Evolutionary conservation across 2,797 vertebrate species (phyloP).

Genomic region (Pangasius mekongensis): DNA sequence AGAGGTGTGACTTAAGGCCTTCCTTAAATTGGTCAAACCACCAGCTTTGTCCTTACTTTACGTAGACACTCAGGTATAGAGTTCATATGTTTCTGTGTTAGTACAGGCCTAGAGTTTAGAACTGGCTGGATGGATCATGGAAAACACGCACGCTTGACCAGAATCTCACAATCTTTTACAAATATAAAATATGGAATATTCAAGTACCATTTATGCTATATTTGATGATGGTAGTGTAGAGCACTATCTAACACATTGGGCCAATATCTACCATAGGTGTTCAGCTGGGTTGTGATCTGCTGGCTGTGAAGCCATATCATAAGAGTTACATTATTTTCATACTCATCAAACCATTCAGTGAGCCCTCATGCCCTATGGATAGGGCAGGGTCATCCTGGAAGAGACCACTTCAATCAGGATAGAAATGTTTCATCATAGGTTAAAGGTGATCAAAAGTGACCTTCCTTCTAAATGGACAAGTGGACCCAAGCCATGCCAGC

Average conservation of each 20-base stretch:
- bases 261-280: background rate
- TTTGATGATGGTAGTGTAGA: background rate
- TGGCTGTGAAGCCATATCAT: background rate
- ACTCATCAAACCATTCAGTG: background rate
- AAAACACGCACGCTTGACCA: background rate
- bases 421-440: background rate
- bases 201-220: background rate
- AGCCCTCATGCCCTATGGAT: background rate
- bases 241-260: background rate
- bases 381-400: background rate
- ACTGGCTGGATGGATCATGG: background rate
- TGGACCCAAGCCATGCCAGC: background rate
- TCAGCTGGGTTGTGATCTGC: background rate
- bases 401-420: background rate
- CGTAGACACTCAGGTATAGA: background rate
- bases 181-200: background rate
- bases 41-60: background rate
- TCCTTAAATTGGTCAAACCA: background rate
- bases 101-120: background rate
- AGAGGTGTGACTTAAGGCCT: background rate
- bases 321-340: background rate
- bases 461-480: background rate
- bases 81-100: background rate
- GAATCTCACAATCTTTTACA: background rate
- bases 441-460: background rate